phyloP scores from a whole-genome alignment of 2,888 invertebrate genomes.

The Amblyteles armatorius region DNA sequence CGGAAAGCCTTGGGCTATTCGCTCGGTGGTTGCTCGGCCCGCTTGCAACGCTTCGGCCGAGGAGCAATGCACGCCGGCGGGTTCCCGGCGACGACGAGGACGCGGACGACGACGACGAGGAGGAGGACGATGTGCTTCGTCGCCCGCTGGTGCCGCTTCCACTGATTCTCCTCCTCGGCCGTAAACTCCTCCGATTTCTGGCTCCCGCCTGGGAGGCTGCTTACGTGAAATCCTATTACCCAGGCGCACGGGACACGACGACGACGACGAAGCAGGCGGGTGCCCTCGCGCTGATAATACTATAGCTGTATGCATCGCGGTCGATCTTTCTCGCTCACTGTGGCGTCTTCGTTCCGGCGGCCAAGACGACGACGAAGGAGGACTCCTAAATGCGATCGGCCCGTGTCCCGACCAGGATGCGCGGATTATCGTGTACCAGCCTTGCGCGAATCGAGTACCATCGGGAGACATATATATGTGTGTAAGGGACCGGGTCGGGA shows the following conservation, averaged over 20 bases:
- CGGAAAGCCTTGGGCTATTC: conserved; percentile 45
- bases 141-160: conserved; percentile 39
- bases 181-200: conserved; percentile 81
- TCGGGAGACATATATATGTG: background rate
- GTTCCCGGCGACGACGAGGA: conserved; percentile 51
- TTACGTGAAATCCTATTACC: conserved; percentile 79
- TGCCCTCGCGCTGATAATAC: conserved; percentile 50
- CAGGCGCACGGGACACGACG: conserved; percentile 57
- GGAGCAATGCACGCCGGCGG: conserved; percentile 43
- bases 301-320: conserved; percentile 37
- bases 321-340: conserved; percentile 24
- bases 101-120: conserved; percentile 48
- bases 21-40: conserved; percentile 54
- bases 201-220: conserved; percentile 80
- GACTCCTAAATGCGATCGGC: conserved; percentile 55
- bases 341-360: conserved; percentile 33
- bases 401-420: conserved; percentile 56
- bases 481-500: background rate
- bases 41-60: conserved; percentile 55
- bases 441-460: conserved; percentile 16
- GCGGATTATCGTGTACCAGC: conserved; percentile 52
- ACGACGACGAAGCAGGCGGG: conserved; percentile 69
- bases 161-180: conserved; percentile 55
- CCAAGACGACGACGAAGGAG: conserved; percentile 29
- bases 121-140: conserved; percentile 41